A percentile compares a stretch with the other conserved stretches of the same genome.
Evolutionary conservation across 1,140 invertebrate genomes (phyloP).

Genomic region (Apis mellifera): DNA sequence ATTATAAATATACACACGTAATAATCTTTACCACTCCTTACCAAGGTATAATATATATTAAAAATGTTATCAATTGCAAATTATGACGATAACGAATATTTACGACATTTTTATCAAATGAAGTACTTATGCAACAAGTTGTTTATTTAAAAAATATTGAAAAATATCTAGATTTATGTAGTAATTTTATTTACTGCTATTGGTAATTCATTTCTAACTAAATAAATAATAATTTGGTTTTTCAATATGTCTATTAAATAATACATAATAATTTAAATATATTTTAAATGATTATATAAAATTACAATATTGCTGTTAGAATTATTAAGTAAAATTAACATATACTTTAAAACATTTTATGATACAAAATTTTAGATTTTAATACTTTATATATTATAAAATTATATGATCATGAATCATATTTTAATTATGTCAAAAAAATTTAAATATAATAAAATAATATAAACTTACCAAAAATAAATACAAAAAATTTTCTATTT

Average conservation of each 20-base stretch:
- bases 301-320: not conserved
- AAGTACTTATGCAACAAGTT: slow-evolving; percentile 36
- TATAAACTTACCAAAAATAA: not conserved
- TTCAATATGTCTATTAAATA: not conserved
- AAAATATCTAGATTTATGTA: not conserved
- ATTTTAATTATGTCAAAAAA: no score
- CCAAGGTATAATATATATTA: not conserved
- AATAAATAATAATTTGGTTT: not conserved
- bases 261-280: not conserved
- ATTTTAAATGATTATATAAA: not conserved
- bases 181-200: slow-evolving; percentile 6
- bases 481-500: not conserved
- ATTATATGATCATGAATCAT: no score
- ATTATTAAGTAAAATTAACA: not conserved
- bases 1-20: no score
- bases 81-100: not conserved
- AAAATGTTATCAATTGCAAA: not conserved
- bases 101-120: not conserved
- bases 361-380: not conserved
- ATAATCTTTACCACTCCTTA: no score
- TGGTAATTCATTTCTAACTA: slow-evolving; percentile 4
- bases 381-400: not conserved
- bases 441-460: not conserved
- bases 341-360: not conserved
- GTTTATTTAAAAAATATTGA: not conserved